Evolutionary conservation across 2,888 invertebrate genomes (phyloP), one percentile per base, ranked within the genome.

Genomic region (Hyles lineata): DNA sequence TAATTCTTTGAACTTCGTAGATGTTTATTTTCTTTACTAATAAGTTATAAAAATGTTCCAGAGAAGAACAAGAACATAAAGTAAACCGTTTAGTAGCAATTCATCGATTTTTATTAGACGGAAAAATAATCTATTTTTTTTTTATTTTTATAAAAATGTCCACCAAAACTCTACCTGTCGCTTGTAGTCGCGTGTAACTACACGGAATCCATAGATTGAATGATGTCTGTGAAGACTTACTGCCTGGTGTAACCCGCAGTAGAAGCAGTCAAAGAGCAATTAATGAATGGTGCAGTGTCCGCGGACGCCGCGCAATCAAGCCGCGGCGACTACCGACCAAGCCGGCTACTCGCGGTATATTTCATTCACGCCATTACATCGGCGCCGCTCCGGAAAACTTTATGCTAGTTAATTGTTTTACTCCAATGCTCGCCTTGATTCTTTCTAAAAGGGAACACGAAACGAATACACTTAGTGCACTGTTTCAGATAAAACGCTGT

Each of bases 321-420:
- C 7, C 25, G 15, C 15, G 25, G 60, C 60, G 60, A 11, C 58
- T 58, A 9, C 59, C 23, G 11, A 21, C 9, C 25, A 63, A 32
- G 35, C 52, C 9, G 4, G 15, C 52, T 1, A 52, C 52, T 52
- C 52, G 19, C 15, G 9, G 4, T 50, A 50, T 23, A 50, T 43
- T 69, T 29, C 29, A 29, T 29, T 29, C 15, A 23, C 21, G 9
- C 11, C 67, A 7, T 17, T 3, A 1, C 15, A 50, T 21, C 43
- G 43, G 19, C 74, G 72, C n/a, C 71, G 71, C 71, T 77, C 72
- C 74, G 71, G 78, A 73, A 79, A 86, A 84, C 78, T 86, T 83
- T 76, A 73, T 79, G 80, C 83, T 87, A 15, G 35, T 35, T 35
- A 86, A 87, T 87, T 87, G 85, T 87, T 88, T 89, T 83, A 81